Conservation (phyloP, 2,888 invertebrate genomes). For the Thyatira batis region DNA sequence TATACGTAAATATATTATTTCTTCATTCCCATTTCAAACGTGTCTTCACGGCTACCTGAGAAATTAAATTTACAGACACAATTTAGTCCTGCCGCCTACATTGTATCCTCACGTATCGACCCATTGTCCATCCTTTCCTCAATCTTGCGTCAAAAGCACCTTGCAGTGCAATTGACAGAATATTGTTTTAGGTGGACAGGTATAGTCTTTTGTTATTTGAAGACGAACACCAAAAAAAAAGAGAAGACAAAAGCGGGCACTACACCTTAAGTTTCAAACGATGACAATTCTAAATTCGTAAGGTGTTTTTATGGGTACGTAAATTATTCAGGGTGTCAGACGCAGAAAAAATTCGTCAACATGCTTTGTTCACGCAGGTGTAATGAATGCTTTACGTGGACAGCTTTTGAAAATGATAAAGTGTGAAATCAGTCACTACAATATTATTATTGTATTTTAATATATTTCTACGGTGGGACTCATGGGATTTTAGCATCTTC, state of each 20-base stretch:
- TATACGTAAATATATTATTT: slow-evolving; percentile 5
- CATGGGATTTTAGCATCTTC: not conserved
- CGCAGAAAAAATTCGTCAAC: slow-evolving; percentile 54
- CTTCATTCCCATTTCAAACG: slow-evolving; percentile 48
- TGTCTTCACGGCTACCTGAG: slow-evolving; percentile 63
- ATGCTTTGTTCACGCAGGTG: slow-evolving; percentile 60
- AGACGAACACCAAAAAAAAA: slow-evolving; percentile 37
- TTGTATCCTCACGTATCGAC: slow-evolving; percentile 66
- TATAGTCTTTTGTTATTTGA: slow-evolving; percentile 52
- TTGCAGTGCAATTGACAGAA: slow-evolving; percentile 67
- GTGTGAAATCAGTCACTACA: slow-evolving; percentile 61
- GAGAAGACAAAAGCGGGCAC: slow-evolving; percentile 43
- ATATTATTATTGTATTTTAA: slow-evolving; percentile 34
- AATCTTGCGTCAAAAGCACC: slow-evolving; percentile 60
- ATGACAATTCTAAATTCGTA: slow-evolving; percentile 47
- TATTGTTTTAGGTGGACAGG: slow-evolving; percentile 74
- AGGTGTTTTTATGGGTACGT: slow-evolving; percentile 65
- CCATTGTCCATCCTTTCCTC: slow-evolving; percentile 41
- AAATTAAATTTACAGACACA: slow-evolving; percentile 58
- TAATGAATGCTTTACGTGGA: slow-evolving; percentile 49
- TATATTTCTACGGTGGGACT: slow-evolving; percentile 8
- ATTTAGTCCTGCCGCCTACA: slow-evolving; percentile 45
- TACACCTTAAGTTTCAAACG: slow-evolving; percentile 52
- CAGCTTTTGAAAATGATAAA: slow-evolving; percentile 38
- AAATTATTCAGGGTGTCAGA: slow-evolving; percentile 44